Base-by-base conservation (phyloP, 37 sponge, comb jelly and placozoan species). In the Corticium candelabrum region DNA sequence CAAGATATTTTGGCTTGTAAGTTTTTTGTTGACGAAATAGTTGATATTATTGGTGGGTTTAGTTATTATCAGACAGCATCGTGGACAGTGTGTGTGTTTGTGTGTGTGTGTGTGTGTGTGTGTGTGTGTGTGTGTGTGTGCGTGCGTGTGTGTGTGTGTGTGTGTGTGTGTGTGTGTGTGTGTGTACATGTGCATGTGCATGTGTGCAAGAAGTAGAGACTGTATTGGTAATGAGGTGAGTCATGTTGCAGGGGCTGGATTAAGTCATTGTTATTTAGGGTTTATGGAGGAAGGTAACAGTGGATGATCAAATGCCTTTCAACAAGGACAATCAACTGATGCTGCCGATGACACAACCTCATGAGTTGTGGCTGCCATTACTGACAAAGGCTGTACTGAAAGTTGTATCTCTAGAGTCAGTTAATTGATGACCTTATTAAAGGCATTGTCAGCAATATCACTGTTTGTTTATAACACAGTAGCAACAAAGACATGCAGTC, bases 321-420 rank as follows among this genome's bases (percentile, higher is more conserved):
- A 76, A 82, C 40, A 80, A n/a, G 34, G 67, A 79, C 37, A 82
- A 79, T 3, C 1, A 38, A 29, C 74, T 87, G 3, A 83, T 97
- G 38, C 85, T 89, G 50, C 99, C 99, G 11, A 38, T 68, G 40
- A 88, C 90, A 2, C 78, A 76, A 21, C 76, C 79, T 7, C 21
- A 40, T 3, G 99, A 97, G 80, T 57, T 97, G 29, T 97, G 99
- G 99, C 88, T 89, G 2, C 83, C 85, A 0, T 71, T 97, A 2
- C 82, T 97, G 34, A 80, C 84, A 67, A 97, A 97, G 72, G 99
- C 95, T 1, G 77, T 97, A 78, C 83, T 97, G 67, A 97, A 94
- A 72, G 82, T 97, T 0, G 83, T 82, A 7, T 41, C 90, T 57
- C 80, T 90, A 15, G 91, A 93, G 94, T 96, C 79, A 88, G 91